Evolutionary conservation across 2,113 vertebrate genomes (phyloP), one percentile per base, ranked within the genome.

Genomic region (Calypte anna): DNA sequence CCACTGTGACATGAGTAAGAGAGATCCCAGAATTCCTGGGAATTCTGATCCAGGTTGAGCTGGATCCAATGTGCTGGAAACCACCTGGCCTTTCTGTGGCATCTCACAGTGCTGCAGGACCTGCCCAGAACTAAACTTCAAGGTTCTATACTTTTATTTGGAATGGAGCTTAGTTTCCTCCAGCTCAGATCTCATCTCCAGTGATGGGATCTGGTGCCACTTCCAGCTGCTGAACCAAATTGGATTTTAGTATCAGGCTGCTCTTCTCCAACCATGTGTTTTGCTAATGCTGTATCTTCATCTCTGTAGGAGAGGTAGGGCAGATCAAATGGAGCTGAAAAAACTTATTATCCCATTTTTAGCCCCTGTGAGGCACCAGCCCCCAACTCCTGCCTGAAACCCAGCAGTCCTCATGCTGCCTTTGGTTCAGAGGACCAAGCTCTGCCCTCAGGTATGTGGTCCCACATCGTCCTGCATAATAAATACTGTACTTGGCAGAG

Each of bases 401-500:
- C n/a, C 62, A 9, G 73, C 66, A 55, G 23, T 0, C 2, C 14
- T 28, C 20, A 10, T 6, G 19, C 67, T 78, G 27, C 31, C 6
- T 55, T 66, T 0, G 0, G 23, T 46, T 83, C 44, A 80, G 57
- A 66, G 58, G 76, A 84, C 36, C 67, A 72, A 73, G 33, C 33
- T 76, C 62, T 88, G 62, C 66, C 50, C 77, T 87, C 70, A 88
- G 92, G 51, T 93, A 78, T 70, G 74, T 82, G 69, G 78, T 82
- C 81, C 61, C 78, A 58, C 33, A 14, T 63, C 0, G 1, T 78
- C 68, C 82, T 86, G 38, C 80, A 48, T 66, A 82, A 85, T 64
- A 95, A 92, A 87, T 88, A 58, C 70, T 64, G 50, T 61, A 61
- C 82, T 91, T 96, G 77, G 85, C 87, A 90, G 75, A 76, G 14